phyloP scores from a whole-genome alignment of 2,888 invertebrate species.

The Tenthredo distinguenda region DNA sequence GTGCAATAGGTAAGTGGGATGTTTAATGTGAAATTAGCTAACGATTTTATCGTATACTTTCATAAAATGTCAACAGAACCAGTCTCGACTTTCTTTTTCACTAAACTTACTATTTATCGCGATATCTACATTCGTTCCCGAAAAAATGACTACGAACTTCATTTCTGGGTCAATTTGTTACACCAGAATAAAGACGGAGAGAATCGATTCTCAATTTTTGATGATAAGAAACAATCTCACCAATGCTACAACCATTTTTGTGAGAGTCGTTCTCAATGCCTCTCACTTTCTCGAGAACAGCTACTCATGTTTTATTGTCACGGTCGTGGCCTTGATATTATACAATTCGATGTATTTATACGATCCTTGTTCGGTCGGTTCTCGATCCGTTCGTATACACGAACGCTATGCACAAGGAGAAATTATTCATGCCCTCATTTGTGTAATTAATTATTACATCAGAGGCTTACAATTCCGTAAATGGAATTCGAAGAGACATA shows the following conservation, averaged over 20 bases:
- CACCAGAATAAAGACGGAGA: conserved; percentile 4
- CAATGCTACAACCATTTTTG: conserved; percentile 21
- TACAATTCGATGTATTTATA: conserved; percentile 47
- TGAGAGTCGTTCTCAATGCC: conserved; percentile 46
- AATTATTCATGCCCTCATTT: conserved; percentile 16
- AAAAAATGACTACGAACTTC: not conserved
- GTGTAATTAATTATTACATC: conserved; percentile 15
- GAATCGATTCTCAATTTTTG: conserved; percentile 1
- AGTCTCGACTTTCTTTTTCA: conserved; percentile 47
- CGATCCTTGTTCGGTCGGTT: not conserved
- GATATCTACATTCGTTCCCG: not conserved
- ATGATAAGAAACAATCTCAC: conserved; percentile 28
- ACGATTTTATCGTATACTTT: conserved; percentile 32
- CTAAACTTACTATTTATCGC: not conserved
- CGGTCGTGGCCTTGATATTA: conserved; percentile 52
- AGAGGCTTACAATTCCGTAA: not conserved
- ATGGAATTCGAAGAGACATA: not conserved
- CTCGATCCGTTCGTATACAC: not conserved
- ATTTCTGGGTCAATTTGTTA: not conserved
- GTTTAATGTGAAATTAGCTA: conserved; percentile 30
- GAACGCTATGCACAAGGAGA: not conserved
- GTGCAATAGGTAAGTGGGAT: conserved; percentile 4
- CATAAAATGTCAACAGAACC: conserved; percentile 30
- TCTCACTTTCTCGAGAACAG: conserved; percentile 50
- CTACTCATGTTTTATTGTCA: conserved; percentile 46